phyloP scores from a whole-genome alignment of 2,888 invertebrate species.

The Matsumyia berberina region DNA sequence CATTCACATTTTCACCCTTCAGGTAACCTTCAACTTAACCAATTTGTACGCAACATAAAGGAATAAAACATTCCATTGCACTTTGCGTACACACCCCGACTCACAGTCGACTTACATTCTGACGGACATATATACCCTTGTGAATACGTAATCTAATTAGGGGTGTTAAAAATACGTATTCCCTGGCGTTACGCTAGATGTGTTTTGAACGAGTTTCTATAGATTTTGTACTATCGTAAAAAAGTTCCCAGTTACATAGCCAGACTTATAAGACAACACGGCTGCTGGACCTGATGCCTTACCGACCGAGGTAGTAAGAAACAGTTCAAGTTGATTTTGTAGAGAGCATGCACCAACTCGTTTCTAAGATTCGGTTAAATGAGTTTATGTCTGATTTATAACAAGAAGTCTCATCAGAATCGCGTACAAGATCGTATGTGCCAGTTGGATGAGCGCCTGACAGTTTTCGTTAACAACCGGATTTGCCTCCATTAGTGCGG shows the following conservation, averaged over 20 bases:
- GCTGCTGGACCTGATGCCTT: too few relatives aligned
- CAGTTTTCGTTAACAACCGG: too few relatives aligned
- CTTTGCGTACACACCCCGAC: constrained; percentile 25
- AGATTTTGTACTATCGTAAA: not conserved
- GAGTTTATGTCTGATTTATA: too few relatives aligned
- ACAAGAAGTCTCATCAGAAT: too few relatives aligned
- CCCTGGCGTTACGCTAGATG: not conserved
- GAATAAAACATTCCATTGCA: constrained; percentile 14
- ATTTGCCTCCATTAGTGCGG: too few relatives aligned
- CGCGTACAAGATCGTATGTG: too few relatives aligned
- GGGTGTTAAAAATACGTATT: constrained; percentile 7
- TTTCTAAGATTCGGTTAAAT: too few relatives aligned
- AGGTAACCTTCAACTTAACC: constrained; percentile 47
- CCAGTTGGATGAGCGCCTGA: too few relatives aligned
- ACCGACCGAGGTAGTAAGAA: too few relatives aligned
- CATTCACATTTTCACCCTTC: constrained; percentile 40
- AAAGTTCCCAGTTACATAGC: not conserved
- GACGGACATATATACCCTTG: not conserved
- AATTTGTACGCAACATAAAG: constrained; percentile 35
- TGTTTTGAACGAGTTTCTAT: not conserved
- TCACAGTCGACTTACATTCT: not conserved
- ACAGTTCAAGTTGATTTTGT: too few relatives aligned
- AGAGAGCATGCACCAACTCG: too few relatives aligned
- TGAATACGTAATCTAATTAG: constrained; percentile 8
- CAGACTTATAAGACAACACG: constrained; percentile 20